A percentile compares a stretch with the other conserved stretches of the same genome.
Evolutionary conservation across 2,888 invertebrate species (phyloP).

Genomic region (Pycnomerus fuliginosus): DNA sequence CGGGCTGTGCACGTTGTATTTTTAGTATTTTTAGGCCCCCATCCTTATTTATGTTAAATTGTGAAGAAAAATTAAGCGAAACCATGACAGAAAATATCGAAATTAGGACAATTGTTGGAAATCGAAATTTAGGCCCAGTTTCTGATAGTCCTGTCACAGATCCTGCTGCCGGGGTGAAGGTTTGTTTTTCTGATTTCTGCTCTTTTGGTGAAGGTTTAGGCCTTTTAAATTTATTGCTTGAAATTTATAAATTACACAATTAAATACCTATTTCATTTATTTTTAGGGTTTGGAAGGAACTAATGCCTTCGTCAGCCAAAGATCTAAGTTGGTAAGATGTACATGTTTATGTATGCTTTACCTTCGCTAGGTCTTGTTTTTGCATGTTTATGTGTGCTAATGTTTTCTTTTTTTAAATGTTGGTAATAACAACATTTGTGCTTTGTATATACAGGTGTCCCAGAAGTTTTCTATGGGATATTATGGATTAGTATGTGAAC

Average conservation of each 20-base stretch:
- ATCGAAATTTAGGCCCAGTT: slow-evolving; percentile 58
- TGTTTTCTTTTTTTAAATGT: background rate
- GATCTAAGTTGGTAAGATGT: slow-evolving; percentile 56
- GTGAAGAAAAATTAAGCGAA: too few species aligned
- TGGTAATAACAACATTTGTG: too few species aligned
- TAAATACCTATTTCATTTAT: slow-evolving; percentile 30
- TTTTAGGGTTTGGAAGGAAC: slow-evolving; percentile 56
- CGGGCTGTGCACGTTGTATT: too few species aligned
- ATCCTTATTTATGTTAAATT: too few species aligned
- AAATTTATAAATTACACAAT: background rate
- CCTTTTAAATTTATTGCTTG: too few species aligned
- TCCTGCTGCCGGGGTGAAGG: slow-evolving; percentile 67
- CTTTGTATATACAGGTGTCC: too few species aligned
- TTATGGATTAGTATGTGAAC: too few species aligned
- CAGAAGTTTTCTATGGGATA: too few species aligned
- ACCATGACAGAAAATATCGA: slow-evolving; percentile 52
- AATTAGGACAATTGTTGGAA: slow-evolving; percentile 49
- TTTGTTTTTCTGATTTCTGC: too few species aligned
- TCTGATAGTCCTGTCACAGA: slow-evolving; percentile 76
- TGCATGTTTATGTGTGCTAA: slow-evolving; percentile 9
- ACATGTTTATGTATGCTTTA: slow-evolving; percentile 47
- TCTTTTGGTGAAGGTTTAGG: too few species aligned
- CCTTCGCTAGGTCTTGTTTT: slow-evolving; percentile 38
- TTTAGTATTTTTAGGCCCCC: too few species aligned
- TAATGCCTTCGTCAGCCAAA: slow-evolving; percentile 55